These are phyloP conservation scores for Aphaenogaster floridana DNA, from an alignment of 1,140 invertebrate genomes.

Conservation along the genomic window DNA sequence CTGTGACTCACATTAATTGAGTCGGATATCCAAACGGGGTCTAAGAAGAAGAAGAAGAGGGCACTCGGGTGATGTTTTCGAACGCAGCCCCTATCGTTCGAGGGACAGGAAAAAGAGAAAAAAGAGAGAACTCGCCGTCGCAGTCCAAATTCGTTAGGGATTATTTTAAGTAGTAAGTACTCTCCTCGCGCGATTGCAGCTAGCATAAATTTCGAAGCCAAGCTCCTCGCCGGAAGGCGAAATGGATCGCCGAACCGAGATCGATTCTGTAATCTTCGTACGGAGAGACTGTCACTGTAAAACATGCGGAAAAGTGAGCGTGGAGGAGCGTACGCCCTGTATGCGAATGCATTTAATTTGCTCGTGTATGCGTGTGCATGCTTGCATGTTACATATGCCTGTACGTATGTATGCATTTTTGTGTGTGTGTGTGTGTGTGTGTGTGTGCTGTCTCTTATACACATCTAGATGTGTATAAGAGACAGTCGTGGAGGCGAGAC, in stretches of 20 bases:
- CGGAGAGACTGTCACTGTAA: conserved; percentile 42
- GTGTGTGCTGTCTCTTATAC: too few species aligned
- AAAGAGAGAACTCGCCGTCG: background rate
- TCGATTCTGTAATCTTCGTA: conserved; percentile 43
- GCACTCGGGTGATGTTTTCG: too few species aligned
- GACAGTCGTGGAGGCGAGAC: background rate
- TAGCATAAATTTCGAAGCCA: conserved; percentile 6
- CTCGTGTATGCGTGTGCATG: background rate
- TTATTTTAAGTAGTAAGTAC: conserved; percentile 22
- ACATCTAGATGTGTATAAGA: too few species aligned
- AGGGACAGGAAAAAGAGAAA: background rate
- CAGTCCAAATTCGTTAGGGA: conserved; percentile 20
- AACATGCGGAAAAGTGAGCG: background rate
- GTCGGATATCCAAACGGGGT: too few species aligned
- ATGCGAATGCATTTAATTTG: conserved; percentile 34
- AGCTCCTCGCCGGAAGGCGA: background rate
- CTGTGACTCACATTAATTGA: too few species aligned
- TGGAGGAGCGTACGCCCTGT: background rate
- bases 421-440: background rate
- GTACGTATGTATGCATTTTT: background rate
- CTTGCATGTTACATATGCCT: too few species aligned
- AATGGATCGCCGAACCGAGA: conserved; percentile 26
- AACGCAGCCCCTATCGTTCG: background rate
- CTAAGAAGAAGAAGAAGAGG: too few species aligned
- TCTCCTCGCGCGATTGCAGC: conserved; percentile 16